Evolutionary conservation across 92 coral and sea anemone genomes (phyloP).

Genomic region (Palythoa grandiflora): DNA sequence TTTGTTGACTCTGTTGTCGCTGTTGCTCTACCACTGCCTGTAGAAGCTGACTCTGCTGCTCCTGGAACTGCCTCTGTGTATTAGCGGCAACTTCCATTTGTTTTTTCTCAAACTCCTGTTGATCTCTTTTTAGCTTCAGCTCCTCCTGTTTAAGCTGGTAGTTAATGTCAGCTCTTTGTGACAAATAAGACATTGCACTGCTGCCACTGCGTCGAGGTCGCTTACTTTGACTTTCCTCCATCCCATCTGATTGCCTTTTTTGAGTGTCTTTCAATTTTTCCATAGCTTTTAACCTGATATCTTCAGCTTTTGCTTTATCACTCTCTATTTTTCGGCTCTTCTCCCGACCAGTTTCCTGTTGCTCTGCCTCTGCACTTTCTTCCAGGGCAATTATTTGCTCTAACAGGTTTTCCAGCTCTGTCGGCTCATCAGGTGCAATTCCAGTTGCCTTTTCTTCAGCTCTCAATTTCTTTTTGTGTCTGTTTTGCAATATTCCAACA

Average conservation of each 20-base stretch:
- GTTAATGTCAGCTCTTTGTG: conserved; percentile 54
- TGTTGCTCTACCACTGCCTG: conserved; percentile 19
- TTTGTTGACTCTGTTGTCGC: conserved; percentile 24
- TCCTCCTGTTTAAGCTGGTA: conserved; percentile 37
- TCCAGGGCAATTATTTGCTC: conserved; percentile 68
- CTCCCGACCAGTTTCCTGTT: conserved; percentile 48
- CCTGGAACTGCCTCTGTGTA: not conserved
- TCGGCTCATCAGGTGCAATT: conserved; percentile 61
- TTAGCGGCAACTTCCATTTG: not conserved
- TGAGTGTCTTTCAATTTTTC: conserved; percentile 43
- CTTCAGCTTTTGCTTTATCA: conserved; percentile 63
- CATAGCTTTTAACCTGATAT: conserved; percentile 41
- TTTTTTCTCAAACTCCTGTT: conserved; percentile 33
- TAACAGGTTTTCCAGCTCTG: conserved; percentile 59
- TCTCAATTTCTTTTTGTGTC: conserved; percentile 55
- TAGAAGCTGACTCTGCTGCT: not conserved
- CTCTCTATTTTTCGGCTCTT: conserved; percentile 46
- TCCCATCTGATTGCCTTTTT: conserved; percentile 61
- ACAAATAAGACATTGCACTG: conserved; percentile 50
- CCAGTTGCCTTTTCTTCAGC: conserved; percentile 66
- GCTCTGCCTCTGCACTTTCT: conserved; percentile 67
- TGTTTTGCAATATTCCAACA: conserved; percentile 55
- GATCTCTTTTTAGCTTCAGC: conserved; percentile 10
- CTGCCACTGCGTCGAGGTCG: conserved; percentile 36
- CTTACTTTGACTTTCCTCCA: conserved; percentile 53